Base-by-base conservation (phyloP, 2,113 vertebrate genomes). In the Progne subis region DNA sequence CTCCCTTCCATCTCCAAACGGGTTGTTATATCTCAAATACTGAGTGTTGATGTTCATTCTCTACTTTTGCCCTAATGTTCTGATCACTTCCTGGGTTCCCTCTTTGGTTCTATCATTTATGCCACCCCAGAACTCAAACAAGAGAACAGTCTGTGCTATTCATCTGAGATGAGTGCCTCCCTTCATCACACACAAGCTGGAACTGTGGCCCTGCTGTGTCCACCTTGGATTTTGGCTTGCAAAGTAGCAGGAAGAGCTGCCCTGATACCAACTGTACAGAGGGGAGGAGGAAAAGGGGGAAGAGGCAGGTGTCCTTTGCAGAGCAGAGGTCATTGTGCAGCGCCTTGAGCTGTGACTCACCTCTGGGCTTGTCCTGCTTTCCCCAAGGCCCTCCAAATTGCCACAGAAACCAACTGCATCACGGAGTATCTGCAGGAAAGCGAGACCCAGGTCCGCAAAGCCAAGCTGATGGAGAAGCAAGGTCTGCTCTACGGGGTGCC, bases 391-490 rank as follows among this genome's bases (percentile, higher is more conserved):
- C 75, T 99, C 79, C 95, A 97, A 68, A 91, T 98, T 0, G 79
- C 98, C 88, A 97, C 71, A 74, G 97, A 97, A 81, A 95, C 98
- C 78, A 99, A 99, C 97, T 99, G 98, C 95, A 97, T 98, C 91
- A 98, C 98, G 0, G 98, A 94, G 39, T 94, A 98, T 47, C 84
- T 99, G 64, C 86, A 97, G 89, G 98, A 98, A 70, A 98, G 98
- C 0, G 95, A 98, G 64, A 95, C 83, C 17, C 98, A 98, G 77
- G 26, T 98, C 37, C 96, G 63, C 90, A 94, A 94, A 23, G 20
- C 83, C 0, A 93, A 87, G 50, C 77, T 63, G 52, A 29, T 74
- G 4, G 97, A 86, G 97, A 98, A 34, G 97, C 96, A 0, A 5
- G 93, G 95, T 32, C 91, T 97, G 86, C 95, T 97, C n/a, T 96